Evolutionary conservation across 2,888 invertebrate genomes (phyloP).

Genomic region (Conomelus anceps): DNA sequence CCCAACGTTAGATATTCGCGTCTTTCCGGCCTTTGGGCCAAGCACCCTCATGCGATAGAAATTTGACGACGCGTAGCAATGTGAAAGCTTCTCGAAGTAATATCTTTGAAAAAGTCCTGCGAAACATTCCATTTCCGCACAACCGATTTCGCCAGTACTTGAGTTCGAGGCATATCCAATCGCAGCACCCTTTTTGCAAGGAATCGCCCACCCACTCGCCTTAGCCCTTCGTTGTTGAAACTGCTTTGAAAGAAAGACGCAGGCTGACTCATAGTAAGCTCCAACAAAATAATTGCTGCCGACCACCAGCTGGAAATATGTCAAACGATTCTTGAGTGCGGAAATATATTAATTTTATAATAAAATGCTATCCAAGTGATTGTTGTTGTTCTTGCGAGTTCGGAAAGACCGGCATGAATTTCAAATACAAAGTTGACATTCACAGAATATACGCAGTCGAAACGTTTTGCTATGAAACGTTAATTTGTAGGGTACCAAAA

Average conservation of each 20-base stretch:
- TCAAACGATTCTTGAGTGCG: neutral
- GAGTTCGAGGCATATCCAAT: neutral
- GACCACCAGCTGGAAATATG: neutral
- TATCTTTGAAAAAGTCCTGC: neutral
- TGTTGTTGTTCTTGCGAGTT: neutral
- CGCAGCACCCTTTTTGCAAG: neutral
- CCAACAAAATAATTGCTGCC: neutral
- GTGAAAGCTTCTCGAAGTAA: neutral
- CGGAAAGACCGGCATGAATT: no score
- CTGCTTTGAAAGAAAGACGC: neutral
- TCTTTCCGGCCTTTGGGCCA: neutral
- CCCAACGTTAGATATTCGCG: neutral
- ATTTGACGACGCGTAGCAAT: neutral
- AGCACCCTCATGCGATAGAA: neutral
- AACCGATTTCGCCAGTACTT: neutral
- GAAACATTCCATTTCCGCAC: neutral
- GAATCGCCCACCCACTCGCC: neutral
- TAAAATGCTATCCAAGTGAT: neutral
- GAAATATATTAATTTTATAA: no score
- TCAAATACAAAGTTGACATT: no score
- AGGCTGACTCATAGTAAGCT: neutral
- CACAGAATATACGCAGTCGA: no score
- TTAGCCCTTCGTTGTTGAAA: neutral
- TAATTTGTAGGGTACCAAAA: no score
- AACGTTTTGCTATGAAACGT: no score